A percentile compares a stretch with the other conserved stretches of the same genome.
These are phyloP conservation scores for Pionites leucogaster DNA, from an alignment of 2,113 vertebrate genomes.

Conservation along the genomic window DNA sequence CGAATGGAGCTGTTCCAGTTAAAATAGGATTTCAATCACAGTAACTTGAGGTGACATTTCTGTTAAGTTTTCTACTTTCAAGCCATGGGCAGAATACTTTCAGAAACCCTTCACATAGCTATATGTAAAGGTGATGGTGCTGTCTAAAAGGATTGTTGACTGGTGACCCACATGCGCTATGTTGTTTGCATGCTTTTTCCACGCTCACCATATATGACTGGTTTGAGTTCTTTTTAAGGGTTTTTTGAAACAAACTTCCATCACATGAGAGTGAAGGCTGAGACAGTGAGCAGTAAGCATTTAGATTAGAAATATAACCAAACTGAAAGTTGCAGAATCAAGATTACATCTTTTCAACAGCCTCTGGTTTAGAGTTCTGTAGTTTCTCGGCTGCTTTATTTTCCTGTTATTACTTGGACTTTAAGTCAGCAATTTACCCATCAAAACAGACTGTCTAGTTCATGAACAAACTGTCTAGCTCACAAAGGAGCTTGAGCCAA, in stretches of 20 bases:
- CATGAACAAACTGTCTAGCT: constrained; percentile 50
- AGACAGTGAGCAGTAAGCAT: background rate
- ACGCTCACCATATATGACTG: background rate
- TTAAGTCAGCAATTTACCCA: constrained; percentile 42
- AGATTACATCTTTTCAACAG: background rate
- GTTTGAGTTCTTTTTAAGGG: background rate
- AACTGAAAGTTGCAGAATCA: background rate
- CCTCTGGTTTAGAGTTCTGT: background rate
- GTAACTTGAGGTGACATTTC: background rate
- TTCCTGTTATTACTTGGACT: constrained; percentile 10
- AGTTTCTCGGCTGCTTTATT: constrained; percentile 25
- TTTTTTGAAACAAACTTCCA: background rate
- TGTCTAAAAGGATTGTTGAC: background rate
- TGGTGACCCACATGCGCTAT: background rate
- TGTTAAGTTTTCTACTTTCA: background rate
- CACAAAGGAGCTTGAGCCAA: constrained; percentile 1
- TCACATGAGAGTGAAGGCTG: background rate
- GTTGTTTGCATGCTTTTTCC: background rate
- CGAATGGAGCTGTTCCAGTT: background rate
- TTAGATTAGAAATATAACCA: background rate
- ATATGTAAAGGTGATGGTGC: background rate
- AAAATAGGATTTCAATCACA: background rate
- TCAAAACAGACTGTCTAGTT: constrained; percentile 51
- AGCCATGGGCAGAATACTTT: background rate
- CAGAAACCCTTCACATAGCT: background rate